Evolutionary conservation across 2,888 invertebrate genomes (phyloP).

Genomic region (Drosophila nr. perissopoda): DNA sequence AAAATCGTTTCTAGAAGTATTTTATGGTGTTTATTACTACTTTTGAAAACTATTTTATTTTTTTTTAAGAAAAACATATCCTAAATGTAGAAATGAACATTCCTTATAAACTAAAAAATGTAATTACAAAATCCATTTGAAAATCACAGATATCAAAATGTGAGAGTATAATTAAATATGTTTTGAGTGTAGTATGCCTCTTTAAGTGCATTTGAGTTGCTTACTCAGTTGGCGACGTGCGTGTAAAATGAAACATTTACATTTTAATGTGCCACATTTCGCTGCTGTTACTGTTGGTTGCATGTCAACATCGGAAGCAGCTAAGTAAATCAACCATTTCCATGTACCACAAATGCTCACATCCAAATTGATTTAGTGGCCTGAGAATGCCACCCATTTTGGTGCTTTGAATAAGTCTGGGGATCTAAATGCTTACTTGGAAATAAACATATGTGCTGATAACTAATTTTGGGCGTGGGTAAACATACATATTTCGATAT

Average conservation of each 20-base stretch:
- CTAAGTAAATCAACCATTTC: constrained; percentile 71
- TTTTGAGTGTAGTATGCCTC: neutral
- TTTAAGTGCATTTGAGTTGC: constrained; percentile 9
- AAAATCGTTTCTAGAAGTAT: neutral
- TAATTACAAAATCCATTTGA: too few relatives aligned
- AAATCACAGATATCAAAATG: neutral
- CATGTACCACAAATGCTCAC: constrained; percentile 57
- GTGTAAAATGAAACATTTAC: constrained; percentile 48
- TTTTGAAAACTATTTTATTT: neutral
- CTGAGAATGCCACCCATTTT: constrained; percentile 8
- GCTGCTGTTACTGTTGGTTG: constrained; percentile 44
- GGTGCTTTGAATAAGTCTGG: constrained; percentile 21
- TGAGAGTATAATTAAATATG: neutral
- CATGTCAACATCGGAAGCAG: constrained; percentile 76
- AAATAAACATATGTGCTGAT: constrained; percentile 33
- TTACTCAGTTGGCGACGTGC: constrained; percentile 24
- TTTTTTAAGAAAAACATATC: neutral
- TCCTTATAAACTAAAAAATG: too few relatives aligned
- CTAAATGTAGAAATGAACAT: neutral
- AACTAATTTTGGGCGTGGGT: constrained; percentile 21
- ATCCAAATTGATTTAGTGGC: constrained; percentile 36
- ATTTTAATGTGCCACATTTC: constrained; percentile 46
- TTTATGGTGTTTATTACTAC: neutral
- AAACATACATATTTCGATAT: constrained; percentile 43
- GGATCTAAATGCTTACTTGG: constrained; percentile 17